Evolutionary conservation across 35 echinoderm and acorn worm species (phyloP).

Genomic region (Ophiothrix spiculata): DNA sequence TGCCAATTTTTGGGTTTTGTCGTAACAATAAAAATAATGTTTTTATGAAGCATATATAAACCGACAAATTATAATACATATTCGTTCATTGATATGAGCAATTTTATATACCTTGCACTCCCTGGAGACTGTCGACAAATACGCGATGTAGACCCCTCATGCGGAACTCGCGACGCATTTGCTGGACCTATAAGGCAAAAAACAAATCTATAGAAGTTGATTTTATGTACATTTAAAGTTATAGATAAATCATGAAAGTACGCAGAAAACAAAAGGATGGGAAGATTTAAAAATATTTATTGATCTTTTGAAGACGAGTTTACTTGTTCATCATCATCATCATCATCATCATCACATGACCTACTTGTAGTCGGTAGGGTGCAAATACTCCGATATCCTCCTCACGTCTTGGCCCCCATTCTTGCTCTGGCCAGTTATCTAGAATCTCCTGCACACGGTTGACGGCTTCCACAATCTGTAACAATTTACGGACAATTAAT

Average conservation of each 20-base stretch:
- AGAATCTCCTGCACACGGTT: constrained; percentile 8
- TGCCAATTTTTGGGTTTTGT: background rate
- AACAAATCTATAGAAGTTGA: background rate
- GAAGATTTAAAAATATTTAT: background rate
- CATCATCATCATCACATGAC: background rate
- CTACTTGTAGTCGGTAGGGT: constrained; percentile 73
- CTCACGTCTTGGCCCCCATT: constrained; percentile 30
- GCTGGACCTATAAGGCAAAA: constrained; percentile 49
- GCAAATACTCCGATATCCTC: constrained; percentile 56
- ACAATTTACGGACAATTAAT: too few species aligned
- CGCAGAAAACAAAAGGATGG: background rate
- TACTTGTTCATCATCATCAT: background rate
- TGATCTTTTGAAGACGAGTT: background rate
- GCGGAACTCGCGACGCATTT: constrained; percentile 68
- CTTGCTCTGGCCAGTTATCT: constrained; percentile 30
- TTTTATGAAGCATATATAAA: background rate
- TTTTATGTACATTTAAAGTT: background rate
- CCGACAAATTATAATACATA: background rate
- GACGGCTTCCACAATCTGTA: background rate
- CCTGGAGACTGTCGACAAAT: constrained; percentile 56
- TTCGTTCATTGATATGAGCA: background rate
- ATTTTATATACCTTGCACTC: constrained; percentile 71
- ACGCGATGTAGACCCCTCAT: constrained; percentile 34
- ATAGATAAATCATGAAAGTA: background rate
- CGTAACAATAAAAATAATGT: background rate